Evolutionary conservation across 2,113 vertebrate species (phyloP).

Genomic region (Triplophysa dalaica): DNA sequence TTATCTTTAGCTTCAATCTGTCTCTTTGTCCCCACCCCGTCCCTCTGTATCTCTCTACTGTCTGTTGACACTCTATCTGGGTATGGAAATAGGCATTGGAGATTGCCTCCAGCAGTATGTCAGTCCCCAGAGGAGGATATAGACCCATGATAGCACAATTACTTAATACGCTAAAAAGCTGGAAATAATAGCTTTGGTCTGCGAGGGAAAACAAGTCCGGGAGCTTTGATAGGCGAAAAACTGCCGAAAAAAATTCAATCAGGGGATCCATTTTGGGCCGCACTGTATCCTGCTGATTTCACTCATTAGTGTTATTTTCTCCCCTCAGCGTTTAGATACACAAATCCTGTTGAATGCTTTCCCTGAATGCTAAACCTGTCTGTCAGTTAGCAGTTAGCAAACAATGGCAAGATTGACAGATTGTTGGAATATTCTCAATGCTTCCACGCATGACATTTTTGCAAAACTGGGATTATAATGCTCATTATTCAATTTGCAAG

Average conservation of each 20-base stretch:
- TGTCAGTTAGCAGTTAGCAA: conserved; percentile 41
- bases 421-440: conserved; percentile 42
- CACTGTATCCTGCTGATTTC: conserved; percentile 43
- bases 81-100: conserved; percentile 68
- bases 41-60: conserved; percentile 38
- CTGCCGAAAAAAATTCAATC: conserved; percentile 52
- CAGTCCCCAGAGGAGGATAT: conserved; percentile 67
- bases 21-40: conserved; percentile 6
- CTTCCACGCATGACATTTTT: conserved; percentile 25
- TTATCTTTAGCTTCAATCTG: conserved; percentile 44
- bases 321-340: conserved; percentile 17
- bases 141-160: conserved; percentile 67
- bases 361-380: conserved; percentile 51
- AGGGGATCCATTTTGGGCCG: conserved; percentile 34
- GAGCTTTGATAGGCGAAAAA: conserved; percentile 42
- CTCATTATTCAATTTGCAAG: conserved; percentile 46
- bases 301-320: conserved; percentile 50
- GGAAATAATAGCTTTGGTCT: conserved; percentile 48
- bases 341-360: conserved; percentile 35
- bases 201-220: conserved; percentile 26
- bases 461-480: conserved; percentile 13
- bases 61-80: conserved; percentile 70
- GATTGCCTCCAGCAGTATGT: conserved; percentile 68
- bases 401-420: conserved; percentile 48
- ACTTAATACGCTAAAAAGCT: conserved; percentile 58